Conservation (phyloP, 1,140 invertebrate species). For the Bactericera cockerelli region DNA sequence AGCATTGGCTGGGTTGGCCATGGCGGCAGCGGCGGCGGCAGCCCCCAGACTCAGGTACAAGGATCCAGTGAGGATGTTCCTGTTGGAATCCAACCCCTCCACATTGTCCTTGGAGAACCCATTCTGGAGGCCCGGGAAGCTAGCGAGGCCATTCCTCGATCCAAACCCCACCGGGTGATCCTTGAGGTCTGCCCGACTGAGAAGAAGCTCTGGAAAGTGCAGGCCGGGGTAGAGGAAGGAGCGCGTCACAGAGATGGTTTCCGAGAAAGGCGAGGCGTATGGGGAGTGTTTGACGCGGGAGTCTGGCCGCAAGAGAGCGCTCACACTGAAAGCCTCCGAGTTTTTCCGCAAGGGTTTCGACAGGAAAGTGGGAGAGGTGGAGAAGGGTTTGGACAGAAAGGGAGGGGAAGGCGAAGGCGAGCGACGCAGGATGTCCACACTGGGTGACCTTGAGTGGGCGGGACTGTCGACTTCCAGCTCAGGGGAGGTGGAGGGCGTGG, state of each 20-base stretch:
- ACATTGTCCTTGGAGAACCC: conserved; percentile 28
- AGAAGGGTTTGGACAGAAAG: conserved; percentile 24
- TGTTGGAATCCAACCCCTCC: conserved; percentile 29
- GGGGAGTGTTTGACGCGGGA: conserved; percentile 20
- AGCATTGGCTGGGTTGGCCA: conserved; percentile 19
- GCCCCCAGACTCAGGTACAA: conserved; percentile 40
- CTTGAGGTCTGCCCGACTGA: conserved; percentile 2
- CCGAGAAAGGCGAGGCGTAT: conserved; percentile 33
- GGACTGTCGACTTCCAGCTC: conserved; percentile 54
- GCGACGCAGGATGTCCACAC: conserved; percentile 29
- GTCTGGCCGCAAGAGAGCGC: conserved; percentile 56
- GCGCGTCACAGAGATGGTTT: conserved; percentile 35
- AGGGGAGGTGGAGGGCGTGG: conserved; percentile 40
- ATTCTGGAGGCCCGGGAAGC: conserved; percentile 20
- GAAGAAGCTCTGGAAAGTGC: conserved; percentile 24
- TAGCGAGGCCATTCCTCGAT: conserved; percentile 4
- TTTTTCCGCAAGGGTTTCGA: conserved; percentile 32
- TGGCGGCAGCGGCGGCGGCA: conserved; percentile 35
- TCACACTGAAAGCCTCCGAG: conserved; percentile 63
- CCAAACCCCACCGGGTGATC: not conserved
- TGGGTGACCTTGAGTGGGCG: conserved; percentile 31
- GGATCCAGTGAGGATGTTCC: conserved; percentile 36
- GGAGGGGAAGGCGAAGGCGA: no score
- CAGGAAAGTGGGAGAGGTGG: conserved; percentile 30
- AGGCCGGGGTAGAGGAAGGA: conserved; percentile 43